Conservation (phyloP, 92 coral and sea anemone genomes). For the Epizoanthus ramosus region DNA sequence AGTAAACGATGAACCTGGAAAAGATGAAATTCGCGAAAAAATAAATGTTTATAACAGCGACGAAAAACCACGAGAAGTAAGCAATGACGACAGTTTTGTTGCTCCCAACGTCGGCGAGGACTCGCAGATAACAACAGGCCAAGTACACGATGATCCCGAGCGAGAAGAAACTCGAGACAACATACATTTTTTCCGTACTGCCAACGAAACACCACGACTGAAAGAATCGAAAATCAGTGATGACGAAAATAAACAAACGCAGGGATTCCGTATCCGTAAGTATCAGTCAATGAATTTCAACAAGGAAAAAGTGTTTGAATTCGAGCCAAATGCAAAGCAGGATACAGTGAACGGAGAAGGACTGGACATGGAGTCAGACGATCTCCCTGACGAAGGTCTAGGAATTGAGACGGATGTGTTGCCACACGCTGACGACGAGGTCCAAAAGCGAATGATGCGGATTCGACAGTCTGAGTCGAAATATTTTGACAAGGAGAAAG, state of each 20-base stretch:
- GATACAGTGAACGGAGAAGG: not conserved
- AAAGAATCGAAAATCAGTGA: not conserved
- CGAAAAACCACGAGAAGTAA: no score
- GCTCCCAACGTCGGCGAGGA: no score
- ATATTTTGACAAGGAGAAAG: conserved; percentile 15
- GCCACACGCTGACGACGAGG: not conserved
- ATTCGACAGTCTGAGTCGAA: conserved; percentile 9
- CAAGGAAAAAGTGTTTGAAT: conserved; percentile 18
- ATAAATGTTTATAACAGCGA: no score
- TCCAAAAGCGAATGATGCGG: not conserved
- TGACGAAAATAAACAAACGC: not conserved
- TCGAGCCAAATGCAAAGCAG: conserved; percentile 37
- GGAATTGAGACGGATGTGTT: not conserved
- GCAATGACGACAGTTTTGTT: no score
- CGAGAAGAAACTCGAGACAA: not conserved
- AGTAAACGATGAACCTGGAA: no score
- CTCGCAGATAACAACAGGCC: no score
- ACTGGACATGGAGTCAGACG: conserved; percentile 27
- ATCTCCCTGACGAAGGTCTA: conserved; percentile 23
- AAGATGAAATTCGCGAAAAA: no score
- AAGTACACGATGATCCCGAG: not conserved
- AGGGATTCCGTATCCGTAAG: not conserved
- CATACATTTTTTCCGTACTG: not conserved
- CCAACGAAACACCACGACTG: not conserved
- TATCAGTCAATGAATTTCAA: conserved; percentile 22